Evolutionary conservation across 2,888 invertebrate species (phyloP).

Genomic region (Dryadula phaetusa): DNA sequence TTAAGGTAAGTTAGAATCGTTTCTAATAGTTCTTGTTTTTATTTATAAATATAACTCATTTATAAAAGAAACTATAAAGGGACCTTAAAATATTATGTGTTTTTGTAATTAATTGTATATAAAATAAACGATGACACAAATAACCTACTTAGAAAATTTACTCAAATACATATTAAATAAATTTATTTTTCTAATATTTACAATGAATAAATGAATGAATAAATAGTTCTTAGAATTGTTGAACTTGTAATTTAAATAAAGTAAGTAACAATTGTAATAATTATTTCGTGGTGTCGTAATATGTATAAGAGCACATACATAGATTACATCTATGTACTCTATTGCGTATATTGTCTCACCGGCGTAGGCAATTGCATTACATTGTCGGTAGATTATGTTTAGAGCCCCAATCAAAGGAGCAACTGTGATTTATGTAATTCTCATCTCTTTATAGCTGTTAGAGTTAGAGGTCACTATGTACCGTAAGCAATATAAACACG

Average conservation of each 20-base stretch:
- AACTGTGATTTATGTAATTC: slow-evolving; percentile 44
- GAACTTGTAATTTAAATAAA: background rate
- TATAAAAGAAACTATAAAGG: background rate
- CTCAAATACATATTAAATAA: too few species aligned
- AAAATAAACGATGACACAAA: too few species aligned
- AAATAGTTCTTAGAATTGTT: background rate
- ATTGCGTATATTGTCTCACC: slow-evolving; percentile 10
- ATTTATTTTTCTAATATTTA: too few species aligned
- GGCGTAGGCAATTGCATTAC: slow-evolving; percentile 28
- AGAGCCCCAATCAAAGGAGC: slow-evolving; percentile 52
- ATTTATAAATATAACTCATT: background rate
- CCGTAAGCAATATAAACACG: too few species aligned
- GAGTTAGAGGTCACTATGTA: slow-evolving; percentile 26
- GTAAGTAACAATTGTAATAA: background rate
- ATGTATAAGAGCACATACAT: background rate
- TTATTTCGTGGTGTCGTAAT: background rate
- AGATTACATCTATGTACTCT: background rate
- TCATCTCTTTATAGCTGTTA: slow-evolving; percentile 23
- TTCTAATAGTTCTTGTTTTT: background rate
- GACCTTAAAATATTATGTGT: too few species aligned
- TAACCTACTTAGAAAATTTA: too few species aligned
- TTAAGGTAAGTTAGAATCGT: slow-evolving; percentile 19
- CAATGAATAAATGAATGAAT: too few species aligned
- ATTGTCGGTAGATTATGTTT: slow-evolving; percentile 32
- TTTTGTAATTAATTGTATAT: too few species aligned